phyloP scores from a whole-genome alignment of 2,113 vertebrate species.

The Anhinga rufa region DNA sequence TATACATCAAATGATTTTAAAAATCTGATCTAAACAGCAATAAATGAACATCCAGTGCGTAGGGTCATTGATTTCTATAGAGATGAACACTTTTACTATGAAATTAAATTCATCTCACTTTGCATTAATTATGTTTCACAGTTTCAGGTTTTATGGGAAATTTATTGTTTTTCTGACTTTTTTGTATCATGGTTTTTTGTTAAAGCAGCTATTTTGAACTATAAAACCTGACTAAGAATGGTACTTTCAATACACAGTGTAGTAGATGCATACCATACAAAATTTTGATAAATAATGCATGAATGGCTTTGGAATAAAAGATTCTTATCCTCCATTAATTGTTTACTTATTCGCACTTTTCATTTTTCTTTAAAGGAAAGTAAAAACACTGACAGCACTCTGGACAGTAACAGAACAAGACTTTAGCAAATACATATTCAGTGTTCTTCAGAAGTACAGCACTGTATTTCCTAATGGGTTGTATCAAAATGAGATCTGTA shows the following conservation, averaged over 20 bases:
- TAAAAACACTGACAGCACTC: not conserved
- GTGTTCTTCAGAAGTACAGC: not conserved
- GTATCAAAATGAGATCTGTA: not conserved
- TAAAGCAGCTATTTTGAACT: not conserved
- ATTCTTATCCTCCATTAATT: not conserved
- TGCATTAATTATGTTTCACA: not conserved
- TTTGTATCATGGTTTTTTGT: not conserved
- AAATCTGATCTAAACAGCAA: not conserved
- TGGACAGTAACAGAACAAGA: not conserved
- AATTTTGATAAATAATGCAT: constrained; percentile 27
- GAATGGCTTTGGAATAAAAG: constrained; percentile 8
- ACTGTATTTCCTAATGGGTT: not conserved
- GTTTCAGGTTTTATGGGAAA: not conserved
- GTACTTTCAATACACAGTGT: not conserved
- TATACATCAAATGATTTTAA: not conserved
- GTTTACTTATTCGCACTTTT: constrained; percentile 22
- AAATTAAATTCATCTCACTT: not conserved
- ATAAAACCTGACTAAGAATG: not conserved
- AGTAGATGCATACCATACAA: not conserved
- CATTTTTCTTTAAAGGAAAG: not conserved
- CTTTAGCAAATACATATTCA: not conserved
- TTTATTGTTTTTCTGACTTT: not conserved
- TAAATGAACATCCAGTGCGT: not conserved
- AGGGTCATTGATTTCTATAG: not conserved
- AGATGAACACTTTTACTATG: not conserved